A percentile compares a stretch with the other conserved stretches of the same genome.
These are phyloP conservation scores for Oikopleura dioica DNA, from an alignment of 23 tunicate genomes.

Conservation along the genomic window DNA sequence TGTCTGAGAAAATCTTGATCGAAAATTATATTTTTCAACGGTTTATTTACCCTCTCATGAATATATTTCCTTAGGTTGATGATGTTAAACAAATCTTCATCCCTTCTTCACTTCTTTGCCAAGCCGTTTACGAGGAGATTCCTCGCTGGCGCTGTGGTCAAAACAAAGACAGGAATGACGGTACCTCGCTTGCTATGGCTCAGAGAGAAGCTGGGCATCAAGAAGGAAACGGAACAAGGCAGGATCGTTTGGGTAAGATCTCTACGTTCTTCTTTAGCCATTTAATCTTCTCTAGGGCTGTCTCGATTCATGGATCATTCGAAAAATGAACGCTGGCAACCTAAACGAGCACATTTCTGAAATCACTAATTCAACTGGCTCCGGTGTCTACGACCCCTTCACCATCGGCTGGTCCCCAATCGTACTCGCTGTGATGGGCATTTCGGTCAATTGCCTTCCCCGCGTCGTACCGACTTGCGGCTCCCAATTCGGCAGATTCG, in stretches of 20 bases:
- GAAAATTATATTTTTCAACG: not conserved
- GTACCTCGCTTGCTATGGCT: constrained; percentile 57
- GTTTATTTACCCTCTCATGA: not conserved
- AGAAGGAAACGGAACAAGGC: constrained; percentile 25
- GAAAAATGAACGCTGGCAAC: constrained; percentile 50
- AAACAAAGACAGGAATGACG: constrained; percentile 11
- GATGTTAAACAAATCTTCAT: not conserved
- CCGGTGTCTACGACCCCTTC: constrained; percentile 66
- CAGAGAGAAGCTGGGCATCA: constrained; percentile 32
- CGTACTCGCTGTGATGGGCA: constrained; percentile 25
- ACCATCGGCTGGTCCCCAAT: constrained; percentile 42
- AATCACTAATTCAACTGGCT: constrained; percentile 57
- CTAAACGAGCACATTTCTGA: constrained; percentile 30
- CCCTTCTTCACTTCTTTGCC: constrained; percentile 25
- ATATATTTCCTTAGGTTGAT: not conserved
- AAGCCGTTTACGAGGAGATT: not conserved
- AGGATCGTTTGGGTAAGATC: constrained; percentile 36
- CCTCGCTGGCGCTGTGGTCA: not conserved
- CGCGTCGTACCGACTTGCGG: constrained; percentile 36
- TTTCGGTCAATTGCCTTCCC: constrained; percentile 40
- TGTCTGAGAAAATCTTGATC: constrained; percentile 4
- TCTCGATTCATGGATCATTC: constrained; percentile 70
- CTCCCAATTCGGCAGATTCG: constrained; percentile 41
- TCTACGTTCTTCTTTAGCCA: no score
- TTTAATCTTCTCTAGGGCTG: no score